Percentiles rank a stretch among this genome's conserved stretches.
Conservation (phyloP, 2,888 invertebrate genomes). For the Lutraria lutraria region DNA sequence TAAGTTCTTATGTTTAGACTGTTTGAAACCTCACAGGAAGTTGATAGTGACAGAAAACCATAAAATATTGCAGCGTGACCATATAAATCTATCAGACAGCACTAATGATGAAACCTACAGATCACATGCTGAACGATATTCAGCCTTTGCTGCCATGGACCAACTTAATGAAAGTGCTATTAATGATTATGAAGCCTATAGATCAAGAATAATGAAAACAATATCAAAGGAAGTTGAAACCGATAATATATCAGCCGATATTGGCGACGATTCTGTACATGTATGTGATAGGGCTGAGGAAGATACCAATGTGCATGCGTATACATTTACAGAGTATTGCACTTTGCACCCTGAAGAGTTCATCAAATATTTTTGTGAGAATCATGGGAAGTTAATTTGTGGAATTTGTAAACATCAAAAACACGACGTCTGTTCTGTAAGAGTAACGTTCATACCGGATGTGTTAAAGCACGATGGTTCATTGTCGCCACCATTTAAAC, state of each 20-base stretch:
- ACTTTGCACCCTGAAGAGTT: conserved; percentile 39
- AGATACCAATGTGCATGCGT: not conserved
- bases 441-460: conserved; percentile 57
- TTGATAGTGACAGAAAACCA: conserved; percentile 57
- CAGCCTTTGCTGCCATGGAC: conserved; percentile 4
- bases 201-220: conserved; percentile 30
- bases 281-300: not conserved
- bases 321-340: conserved; percentile 54
- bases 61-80: conserved; percentile 60
- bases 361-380: conserved; percentile 53
- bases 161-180: conserved; percentile 39
- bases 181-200: conserved; percentile 43
- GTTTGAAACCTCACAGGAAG: conserved; percentile 57
- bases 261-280: not conserved
- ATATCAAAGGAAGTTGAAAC: conserved; percentile 11
- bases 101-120: not conserved
- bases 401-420: conserved; percentile 52
- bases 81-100: conserved; percentile 44
- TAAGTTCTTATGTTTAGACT: conserved; percentile 54
- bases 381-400: conserved; percentile 53
- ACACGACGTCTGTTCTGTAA: conserved; percentile 49
- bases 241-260: not conserved
- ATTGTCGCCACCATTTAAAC: conserved; percentile 37
- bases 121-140: not conserved
- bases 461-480: not conserved